Conservation (phyloP, 1,140 invertebrate species). For the Drosophila neocordata region DNA sequence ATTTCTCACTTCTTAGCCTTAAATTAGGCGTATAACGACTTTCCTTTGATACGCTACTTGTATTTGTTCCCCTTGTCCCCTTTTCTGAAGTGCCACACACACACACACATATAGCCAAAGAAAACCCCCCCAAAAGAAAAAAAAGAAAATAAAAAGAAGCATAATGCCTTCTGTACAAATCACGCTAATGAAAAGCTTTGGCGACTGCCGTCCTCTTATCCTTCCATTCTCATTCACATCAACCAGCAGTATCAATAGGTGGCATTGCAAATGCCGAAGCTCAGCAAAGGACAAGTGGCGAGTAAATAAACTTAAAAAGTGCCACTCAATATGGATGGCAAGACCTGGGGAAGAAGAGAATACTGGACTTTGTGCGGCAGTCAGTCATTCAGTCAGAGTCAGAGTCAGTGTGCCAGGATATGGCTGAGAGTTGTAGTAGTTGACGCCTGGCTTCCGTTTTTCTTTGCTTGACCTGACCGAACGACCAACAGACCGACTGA, state of each 20-base stretch:
- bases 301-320: conserved; percentile 79
- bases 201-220: conserved; percentile 4
- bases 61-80: not conserved
- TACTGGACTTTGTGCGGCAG: conserved; percentile 2
- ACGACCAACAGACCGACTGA: too few species aligned
- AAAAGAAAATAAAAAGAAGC: conserved; percentile 26
- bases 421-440: conserved; percentile 59
- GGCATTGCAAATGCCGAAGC: conserved; percentile 27
- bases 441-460: conserved; percentile 50
- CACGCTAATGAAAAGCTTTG: conserved; percentile 74
- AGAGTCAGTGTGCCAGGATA: conserved; percentile 65
- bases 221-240: not conserved
- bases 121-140: too few species aligned
- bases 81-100: conserved; percentile 5
- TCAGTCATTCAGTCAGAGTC: conserved; percentile 29
- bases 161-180: conserved; percentile 67
- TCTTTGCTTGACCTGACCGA: conserved; percentile 34
- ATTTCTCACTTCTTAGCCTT: conserved; percentile 29
- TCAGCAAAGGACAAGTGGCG: conserved; percentile 66
- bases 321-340: conserved; percentile 53
- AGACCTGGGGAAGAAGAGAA: not conserved
- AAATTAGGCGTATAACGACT: conserved; percentile 55
- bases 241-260: conserved; percentile 51
- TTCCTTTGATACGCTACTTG: conserved; percentile 28
- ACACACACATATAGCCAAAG: too few species aligned